Conservation (phyloP, 2,888 invertebrate species). For the Cataglyphis altisquamis region DNA sequence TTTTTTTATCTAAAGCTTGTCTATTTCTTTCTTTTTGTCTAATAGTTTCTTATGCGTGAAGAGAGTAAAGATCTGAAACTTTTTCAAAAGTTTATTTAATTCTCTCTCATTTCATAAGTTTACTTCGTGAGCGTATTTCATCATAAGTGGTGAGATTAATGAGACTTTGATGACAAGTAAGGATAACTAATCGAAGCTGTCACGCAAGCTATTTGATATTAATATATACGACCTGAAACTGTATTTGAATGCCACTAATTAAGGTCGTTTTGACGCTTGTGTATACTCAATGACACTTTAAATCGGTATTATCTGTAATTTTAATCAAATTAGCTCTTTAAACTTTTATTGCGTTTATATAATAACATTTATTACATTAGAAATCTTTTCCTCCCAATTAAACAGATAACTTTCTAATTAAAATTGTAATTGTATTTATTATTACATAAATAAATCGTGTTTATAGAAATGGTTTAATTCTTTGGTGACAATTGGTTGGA, state of each 20-base stretch:
- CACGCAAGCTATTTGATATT: constrained; percentile 53
- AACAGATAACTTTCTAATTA: not conserved
- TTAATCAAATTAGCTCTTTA: not conserved
- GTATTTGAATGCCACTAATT: constrained; percentile 48
- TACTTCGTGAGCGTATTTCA: constrained; percentile 33
- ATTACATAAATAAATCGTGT: not conserved
- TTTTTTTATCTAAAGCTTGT: no score
- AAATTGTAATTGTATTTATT: not conserved
- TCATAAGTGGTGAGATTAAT: constrained; percentile 49
- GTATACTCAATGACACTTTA: constrained; percentile 29
- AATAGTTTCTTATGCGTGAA: not conserved
- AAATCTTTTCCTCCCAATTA: not conserved
- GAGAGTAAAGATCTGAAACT: constrained; percentile 5
- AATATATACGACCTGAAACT: constrained; percentile 55
- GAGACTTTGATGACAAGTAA: constrained; percentile 55
- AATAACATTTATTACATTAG: not conserved
- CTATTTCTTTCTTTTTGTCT: not conserved
- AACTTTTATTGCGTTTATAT: constrained; percentile 3
- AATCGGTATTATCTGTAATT: constrained; percentile 1
- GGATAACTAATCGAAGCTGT: constrained; percentile 55
- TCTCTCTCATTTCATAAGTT: constrained; percentile 25
- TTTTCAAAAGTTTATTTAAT: constrained; percentile 25
- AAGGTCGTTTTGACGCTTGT: constrained; percentile 41
- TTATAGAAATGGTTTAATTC: not conserved
- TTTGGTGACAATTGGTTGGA: not conserved